phyloP scores from a whole-genome alignment of 2,888 invertebrate genomes.

The Napeogenes inachia region DNA sequence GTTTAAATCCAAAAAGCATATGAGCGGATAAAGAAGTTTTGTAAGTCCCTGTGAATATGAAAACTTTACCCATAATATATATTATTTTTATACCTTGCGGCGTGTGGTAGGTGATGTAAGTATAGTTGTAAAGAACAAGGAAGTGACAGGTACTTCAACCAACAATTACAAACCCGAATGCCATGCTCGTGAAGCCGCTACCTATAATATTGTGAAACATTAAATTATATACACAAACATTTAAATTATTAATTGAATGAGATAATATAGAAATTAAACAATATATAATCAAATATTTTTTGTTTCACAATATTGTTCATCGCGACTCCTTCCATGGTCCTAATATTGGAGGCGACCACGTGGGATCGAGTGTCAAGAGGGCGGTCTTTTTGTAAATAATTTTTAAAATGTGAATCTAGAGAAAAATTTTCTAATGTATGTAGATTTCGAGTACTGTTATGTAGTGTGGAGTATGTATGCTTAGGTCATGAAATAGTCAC shows the following conservation, averaged over 20 bases:
- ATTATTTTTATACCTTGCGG: conserved; percentile 6
- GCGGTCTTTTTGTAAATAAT: conserved; percentile 58
- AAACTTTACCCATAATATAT: conserved; percentile 2
- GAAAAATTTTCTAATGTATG: conserved; percentile 47
- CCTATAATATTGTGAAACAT: background rate
- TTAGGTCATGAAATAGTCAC: conserved; percentile 7
- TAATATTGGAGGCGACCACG: too few relatives aligned
- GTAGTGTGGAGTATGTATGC: conserved; percentile 27
- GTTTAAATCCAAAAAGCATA: too few relatives aligned
- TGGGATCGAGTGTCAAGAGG: conserved; percentile 1
- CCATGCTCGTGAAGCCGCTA: background rate
- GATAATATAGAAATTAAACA: too few relatives aligned
- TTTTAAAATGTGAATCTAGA: conserved; percentile 43
- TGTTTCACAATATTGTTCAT: too few relatives aligned
- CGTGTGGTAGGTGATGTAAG: conserved; percentile 1
- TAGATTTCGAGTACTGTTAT: conserved; percentile 43
- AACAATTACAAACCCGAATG: too few relatives aligned
- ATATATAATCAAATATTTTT: too few relatives aligned
- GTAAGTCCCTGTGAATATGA: background rate
- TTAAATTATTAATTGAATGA: background rate
- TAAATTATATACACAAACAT: background rate
- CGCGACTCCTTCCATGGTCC: too few relatives aligned
- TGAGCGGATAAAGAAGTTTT: too few relatives aligned
- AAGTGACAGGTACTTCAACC: background rate
- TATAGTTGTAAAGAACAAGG: conserved; percentile 6